Conservation (phyloP, 2,888 invertebrate genomes). For the Ferrisia virgata region DNA sequence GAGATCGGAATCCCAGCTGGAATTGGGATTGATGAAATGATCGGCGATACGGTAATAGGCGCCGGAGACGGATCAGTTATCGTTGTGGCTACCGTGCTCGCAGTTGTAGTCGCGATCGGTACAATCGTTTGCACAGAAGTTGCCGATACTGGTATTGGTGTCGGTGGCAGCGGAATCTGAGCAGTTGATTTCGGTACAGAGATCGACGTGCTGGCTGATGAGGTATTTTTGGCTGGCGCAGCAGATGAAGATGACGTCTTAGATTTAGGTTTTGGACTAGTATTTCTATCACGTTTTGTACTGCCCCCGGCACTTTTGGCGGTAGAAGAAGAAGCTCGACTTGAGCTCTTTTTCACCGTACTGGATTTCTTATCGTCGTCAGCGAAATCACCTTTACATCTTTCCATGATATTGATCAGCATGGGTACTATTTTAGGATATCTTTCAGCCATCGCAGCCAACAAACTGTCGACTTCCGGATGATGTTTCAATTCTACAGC, state of each 20-base stretch:
- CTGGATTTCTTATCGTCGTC: background rate
- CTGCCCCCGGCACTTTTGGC: no score
- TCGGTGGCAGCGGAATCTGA: background rate
- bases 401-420: background rate
- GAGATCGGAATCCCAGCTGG: background rate
- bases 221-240: background rate
- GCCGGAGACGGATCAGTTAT: background rate
- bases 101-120: no score
- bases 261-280: background rate
- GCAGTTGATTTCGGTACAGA: background rate
- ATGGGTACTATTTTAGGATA: background rate
- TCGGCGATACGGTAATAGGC: background rate
- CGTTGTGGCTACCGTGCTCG: background rate
- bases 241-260: background rate
- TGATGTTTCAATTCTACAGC: background rate
- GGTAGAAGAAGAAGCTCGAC: background rate
- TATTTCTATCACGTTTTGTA: conserved; percentile 18
- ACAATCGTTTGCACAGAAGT: no score
- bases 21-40: background rate
- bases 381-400: background rate
- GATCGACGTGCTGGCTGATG: background rate
- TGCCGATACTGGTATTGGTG: no score
- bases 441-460: background rate
- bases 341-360: background rate
- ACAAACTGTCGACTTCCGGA: background rate